Base-by-base conservation (phyloP, 2,888 invertebrate genomes). In the Podotricha telesiphe region DNA sequence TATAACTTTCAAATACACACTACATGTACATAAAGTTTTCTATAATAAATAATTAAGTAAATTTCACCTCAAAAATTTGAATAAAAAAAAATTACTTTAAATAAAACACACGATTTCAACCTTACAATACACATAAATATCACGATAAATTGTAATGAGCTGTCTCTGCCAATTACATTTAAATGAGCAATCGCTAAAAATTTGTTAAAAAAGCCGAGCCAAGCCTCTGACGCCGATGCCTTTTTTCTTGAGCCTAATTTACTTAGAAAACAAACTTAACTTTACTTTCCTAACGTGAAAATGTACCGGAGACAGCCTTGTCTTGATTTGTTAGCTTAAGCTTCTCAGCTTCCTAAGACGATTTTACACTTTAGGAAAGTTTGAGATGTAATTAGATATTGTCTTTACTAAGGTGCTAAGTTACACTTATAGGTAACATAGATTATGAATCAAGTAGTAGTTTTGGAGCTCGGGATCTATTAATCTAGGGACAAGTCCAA, bases 271-370 rank as follows among this genome's bases (percentile, higher is more conserved):
- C 28, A 28, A 28, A 53, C 15, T 28, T 10, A 51, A 22, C n/a
- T 51, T 51, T 13, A 51, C 15, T 51, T 51, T 28, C 15, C 28
- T 28, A n/a, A n/a, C 28, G 51, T 28, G 28, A 28, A 51, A 51
- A 51, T 51, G 15, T 51, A 51, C n/a, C n/a, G 22, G 7, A 51
- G 51, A 51, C 51, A 28, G 22, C 28, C 22, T 51, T 51, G 51
- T 51, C 51, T 22, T 15, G 22, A 22, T 51, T 51, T 51, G 28
- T 51, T 51, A 28, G n/a, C 51, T 51, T 51, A 28, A 51, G 51
- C 51, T n/a, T 51, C 51, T 51, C 28, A 51, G 51, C 6, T 51
- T 28, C 2, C n/a, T n/a, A 51, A 51, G 22, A 15, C 1, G 2
- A 51, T 15, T 28, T 28, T 15, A 15, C 8, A 7, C n/a, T 51